Base-by-base conservation (phyloP, 2,888 invertebrate genomes). In the Hetaerina titia region DNA sequence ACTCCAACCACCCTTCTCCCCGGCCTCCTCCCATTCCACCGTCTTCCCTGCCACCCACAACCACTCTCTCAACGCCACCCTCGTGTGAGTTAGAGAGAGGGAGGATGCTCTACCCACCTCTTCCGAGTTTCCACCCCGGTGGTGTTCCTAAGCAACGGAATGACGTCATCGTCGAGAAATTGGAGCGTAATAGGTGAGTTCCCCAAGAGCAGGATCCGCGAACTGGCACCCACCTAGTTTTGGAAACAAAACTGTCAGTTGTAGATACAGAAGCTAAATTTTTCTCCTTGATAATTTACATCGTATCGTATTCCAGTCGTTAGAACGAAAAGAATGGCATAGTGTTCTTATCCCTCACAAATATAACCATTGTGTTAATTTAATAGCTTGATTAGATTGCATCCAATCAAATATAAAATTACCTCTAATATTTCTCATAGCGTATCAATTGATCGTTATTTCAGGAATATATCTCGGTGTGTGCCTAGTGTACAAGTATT, bases 121-220 rank as follows among this genome's bases (percentile, higher is more conserved):
- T 31, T 17, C 15, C 5, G 58, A 15, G 22, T 22, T 58, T 57
- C 58, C 58, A 22, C 89, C 58, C 89, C 89, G 89, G 17, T 58
- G 2, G 58, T 57, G 22, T 89, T 58, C 58, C 56, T 89, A 89
- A 89, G 56, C 89, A 89, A n/a, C n/a, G 89, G 56, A 7, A 31
- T 81, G 81, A 81, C 89, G 89, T 57, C 58, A 89, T 89, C 89
- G 56, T 2, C 13, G 89, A 11, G 57, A 89, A 56, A 89, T 89
- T 89, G 22, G 89, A 89, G 58, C 89, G 58, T n/a, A n/a, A 89
- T 89, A 58, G 57, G 22, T 58, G 22, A 69, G 58, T 58, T 58
- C n/a, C 0, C 89, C 57, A 22, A 9, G 89, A 22, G n/a, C 9
- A n/a, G 58, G 15, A 31, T 31, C 2, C 7, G 89, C 89, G 1